These are phyloP conservation scores for Tichodroma muraria DNA, from an alignment of 2,113 vertebrate genomes.

Conservation along the genomic window DNA sequence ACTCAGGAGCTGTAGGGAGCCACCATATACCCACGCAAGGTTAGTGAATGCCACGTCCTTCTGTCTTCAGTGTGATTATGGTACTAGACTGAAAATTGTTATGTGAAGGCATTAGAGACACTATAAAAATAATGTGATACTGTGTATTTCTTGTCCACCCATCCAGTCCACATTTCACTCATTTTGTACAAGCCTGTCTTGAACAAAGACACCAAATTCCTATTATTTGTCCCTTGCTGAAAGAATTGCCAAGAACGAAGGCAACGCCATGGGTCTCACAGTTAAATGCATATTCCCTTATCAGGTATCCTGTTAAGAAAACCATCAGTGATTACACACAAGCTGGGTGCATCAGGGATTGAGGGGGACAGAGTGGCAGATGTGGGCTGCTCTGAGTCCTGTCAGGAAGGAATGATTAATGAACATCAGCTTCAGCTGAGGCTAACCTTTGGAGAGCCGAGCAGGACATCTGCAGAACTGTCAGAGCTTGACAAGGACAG, in stretches of 20 bases:
- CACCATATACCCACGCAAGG: not conserved
- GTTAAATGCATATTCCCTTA: constrained; percentile 13
- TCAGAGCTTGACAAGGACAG: constrained; percentile 99
- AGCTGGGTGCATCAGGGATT: constrained; percentile 83
- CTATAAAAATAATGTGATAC: not conserved
- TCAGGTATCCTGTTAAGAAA: constrained; percentile 36
- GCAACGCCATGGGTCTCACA: not conserved
- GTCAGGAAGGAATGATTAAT: constrained; percentile 99
- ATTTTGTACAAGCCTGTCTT: not conserved
- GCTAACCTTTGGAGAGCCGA: constrained; percentile 99
- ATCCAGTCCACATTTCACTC: not conserved
- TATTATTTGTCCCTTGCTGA: not conserved
- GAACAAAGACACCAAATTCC: not conserved
- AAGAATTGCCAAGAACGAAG: not conserved
- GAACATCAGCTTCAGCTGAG: constrained; percentile 97
- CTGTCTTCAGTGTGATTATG: not conserved
- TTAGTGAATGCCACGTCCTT: not conserved
- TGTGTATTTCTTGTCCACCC: not conserved
- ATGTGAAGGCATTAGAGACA: not conserved
- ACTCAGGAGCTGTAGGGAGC: not conserved
- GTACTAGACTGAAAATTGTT: not conserved
- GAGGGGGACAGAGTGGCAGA: constrained; percentile 90
- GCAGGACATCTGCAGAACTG: constrained; percentile 99
- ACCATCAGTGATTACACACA: constrained; percentile 64
- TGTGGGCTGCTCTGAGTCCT: constrained; percentile 95